Percentiles rank a stretch among this genome's conserved stretches.
These are phyloP conservation scores for Cinclus mexicanus DNA, from an alignment of 2,113 vertebrate genomes.

Conservation along the genomic window DNA sequence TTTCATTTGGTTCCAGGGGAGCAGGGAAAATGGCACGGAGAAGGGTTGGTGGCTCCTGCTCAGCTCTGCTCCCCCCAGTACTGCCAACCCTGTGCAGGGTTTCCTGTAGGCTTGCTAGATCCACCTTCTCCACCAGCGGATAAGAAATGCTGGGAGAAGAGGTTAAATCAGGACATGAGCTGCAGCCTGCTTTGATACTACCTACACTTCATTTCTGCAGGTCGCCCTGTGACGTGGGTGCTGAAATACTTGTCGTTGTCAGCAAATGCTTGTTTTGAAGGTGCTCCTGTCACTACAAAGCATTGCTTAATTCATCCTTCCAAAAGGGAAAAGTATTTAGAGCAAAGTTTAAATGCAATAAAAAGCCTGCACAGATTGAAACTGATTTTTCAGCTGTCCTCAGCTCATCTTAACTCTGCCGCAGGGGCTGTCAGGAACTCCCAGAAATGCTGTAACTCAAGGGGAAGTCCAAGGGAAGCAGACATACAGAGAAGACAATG, in stretches of 20 bases:
- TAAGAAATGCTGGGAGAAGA: not conserved
- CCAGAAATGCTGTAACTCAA: not conserved
- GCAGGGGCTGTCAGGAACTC: not conserved
- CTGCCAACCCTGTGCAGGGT: rapidly evolving
- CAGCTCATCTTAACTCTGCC: not conserved
- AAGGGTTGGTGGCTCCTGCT: not conserved
- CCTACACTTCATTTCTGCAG: not conserved
- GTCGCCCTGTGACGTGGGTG: not conserved
- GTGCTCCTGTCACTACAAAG: not conserved
- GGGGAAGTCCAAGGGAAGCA: not conserved
- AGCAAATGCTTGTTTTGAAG: constrained; percentile 6
- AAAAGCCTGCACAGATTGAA: not conserved
- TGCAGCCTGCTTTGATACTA: not conserved
- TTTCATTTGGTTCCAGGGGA: not conserved
- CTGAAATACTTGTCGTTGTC: not conserved
- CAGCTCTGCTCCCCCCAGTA: not conserved
- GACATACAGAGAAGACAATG: not conserved
- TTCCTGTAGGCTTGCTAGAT: not conserved
- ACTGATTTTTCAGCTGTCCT: not conserved
- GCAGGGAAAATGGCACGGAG: not conserved
- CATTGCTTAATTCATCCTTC: constrained; percentile 19
- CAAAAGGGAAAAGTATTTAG: not conserved
- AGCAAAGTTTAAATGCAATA: constrained; percentile 28
- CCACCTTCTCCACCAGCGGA: rapidly evolving
- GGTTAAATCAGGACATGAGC: rapidly evolving